A percentile compares a stretch with the other conserved stretches of the same genome.
phyloP scores from a whole-genome alignment of 2,888 invertebrate genomes.

The Spilosoma lubricipeda region DNA sequence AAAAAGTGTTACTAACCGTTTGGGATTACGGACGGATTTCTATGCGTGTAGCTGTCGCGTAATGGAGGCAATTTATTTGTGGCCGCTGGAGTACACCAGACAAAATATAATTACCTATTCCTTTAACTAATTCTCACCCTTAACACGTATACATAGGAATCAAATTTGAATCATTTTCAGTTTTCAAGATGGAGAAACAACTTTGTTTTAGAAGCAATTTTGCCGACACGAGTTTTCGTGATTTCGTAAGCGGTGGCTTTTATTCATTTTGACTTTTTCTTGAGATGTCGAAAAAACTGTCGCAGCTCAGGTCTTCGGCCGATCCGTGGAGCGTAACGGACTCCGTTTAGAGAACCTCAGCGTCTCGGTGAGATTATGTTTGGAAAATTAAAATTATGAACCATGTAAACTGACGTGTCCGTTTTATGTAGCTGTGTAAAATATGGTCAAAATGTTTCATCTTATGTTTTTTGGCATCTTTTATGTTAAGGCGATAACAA shows the following conservation, averaged over 20 bases:
- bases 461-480: neutral
- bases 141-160: conserved; percentile 41
- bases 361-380: conserved; percentile 45
- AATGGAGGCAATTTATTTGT: conserved; percentile 70
- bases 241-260: conserved; percentile 71
- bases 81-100: conserved; percentile 50
- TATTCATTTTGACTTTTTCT: conserved; percentile 68
- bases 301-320: conserved; percentile 65
- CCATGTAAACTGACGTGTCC: conserved; percentile 27
- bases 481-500: neutral
- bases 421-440: neutral
- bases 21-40: conserved; percentile 66
- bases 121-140: conserved; percentile 24
- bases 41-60: conserved; percentile 67
- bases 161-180: conserved; percentile 32
- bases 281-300: conserved; percentile 68
- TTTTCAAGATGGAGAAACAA: conserved; percentile 26
- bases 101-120: conserved; percentile 8
- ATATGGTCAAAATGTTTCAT: neutral
- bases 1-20: conserved; percentile 60
- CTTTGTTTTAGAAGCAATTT: conserved; percentile 62
- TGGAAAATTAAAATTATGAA: conserved; percentile 48
- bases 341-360: conserved; percentile 40
- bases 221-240: conserved; percentile 79
- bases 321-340: conserved; percentile 63